These are phyloP conservation scores for Drosophila aldrichi DNA, from an alignment of 2,888 invertebrate genomes.

Conservation along the genomic window DNA sequence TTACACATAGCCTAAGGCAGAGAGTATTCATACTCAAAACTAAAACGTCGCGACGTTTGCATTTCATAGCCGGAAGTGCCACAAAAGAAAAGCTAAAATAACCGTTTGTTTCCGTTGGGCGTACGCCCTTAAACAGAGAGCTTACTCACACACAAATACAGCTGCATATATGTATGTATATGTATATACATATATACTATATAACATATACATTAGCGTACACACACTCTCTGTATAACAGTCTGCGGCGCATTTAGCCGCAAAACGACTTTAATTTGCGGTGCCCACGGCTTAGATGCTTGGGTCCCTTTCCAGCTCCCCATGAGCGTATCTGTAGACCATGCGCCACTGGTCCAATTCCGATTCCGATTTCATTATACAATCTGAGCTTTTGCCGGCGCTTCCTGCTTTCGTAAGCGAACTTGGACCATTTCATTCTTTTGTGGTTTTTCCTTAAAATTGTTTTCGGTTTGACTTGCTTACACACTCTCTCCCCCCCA, in stretches of 20 bases:
- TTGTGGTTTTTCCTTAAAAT: constrained; percentile 67
- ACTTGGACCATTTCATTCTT: constrained; percentile 53
- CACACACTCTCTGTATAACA: constrained; percentile 4
- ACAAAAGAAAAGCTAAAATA: constrained; percentile 63
- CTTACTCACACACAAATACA: constrained; percentile 7
- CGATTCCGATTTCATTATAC: constrained; percentile 72
- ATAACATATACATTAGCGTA: constrained; percentile 9
- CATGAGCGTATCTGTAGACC: constrained; percentile 22
- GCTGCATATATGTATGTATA: not conserved
- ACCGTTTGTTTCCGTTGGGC: constrained; percentile 68
- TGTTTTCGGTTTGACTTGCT: constrained; percentile 58
- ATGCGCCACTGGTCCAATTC: constrained; percentile 49
- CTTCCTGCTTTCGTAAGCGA: constrained; percentile 50
- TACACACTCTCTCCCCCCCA: too few relatives aligned
- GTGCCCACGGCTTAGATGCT: constrained; percentile 49
- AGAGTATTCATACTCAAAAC: constrained; percentile 27
- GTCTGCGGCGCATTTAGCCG: constrained; percentile 56
- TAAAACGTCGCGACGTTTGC: constrained; percentile 68
- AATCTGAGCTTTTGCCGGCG: constrained; percentile 49
- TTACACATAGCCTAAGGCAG: not conserved
- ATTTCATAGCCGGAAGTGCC: constrained; percentile 69
- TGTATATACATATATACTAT: not conserved
- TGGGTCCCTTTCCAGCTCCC: constrained; percentile 1
- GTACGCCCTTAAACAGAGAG: constrained; percentile 41
- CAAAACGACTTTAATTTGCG: constrained; percentile 78